phyloP scores from a whole-genome alignment of 2,888 invertebrate genomes.

The Phalangium opilio region DNA sequence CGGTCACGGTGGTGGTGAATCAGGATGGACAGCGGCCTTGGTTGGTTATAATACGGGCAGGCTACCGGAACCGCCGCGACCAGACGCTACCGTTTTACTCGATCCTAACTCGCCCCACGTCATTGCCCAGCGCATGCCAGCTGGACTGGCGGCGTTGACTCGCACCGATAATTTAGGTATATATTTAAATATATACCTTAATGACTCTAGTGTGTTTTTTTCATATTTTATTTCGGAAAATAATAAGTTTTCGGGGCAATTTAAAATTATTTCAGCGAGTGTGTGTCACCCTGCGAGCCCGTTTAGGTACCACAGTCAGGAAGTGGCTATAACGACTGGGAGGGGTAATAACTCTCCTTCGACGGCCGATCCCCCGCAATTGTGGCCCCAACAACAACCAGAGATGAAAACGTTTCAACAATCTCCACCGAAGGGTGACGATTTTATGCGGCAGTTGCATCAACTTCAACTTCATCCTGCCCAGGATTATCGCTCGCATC shows the following conservation, averaged over 20 bases:
- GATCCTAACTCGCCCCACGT: no score
- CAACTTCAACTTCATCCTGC: no score
- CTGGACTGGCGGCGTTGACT: conserved; percentile 9
- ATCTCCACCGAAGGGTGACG: conserved; percentile 15
- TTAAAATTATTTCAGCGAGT: conserved; percentile 6
- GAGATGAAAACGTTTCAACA: conserved; percentile 22
- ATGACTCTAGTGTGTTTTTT: no score
- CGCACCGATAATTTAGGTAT: conserved; percentile 12
- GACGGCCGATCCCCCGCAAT: conserved; percentile 11
- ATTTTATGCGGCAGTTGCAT: conserved; percentile 2
- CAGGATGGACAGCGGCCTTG: no score
- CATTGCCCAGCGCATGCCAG: no score
- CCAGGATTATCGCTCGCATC: no score
- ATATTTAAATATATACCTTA: not conserved
- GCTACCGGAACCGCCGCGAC: no score
- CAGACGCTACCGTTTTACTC: no score
- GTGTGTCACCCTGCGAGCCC: conserved; percentile 1
- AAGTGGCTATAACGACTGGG: conserved; percentile 19
- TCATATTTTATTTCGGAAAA: no score
- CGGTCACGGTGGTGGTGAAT: no score
- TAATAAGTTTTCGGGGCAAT: no score
- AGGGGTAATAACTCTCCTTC: conserved; percentile 16
- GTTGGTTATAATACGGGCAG: no score
- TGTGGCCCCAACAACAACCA: conserved; percentile 6
- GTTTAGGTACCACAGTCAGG: conserved; percentile 14